Conservation (phyloP, 2,888 invertebrate species). For the Vannuccia rotundouncinata region DNA sequence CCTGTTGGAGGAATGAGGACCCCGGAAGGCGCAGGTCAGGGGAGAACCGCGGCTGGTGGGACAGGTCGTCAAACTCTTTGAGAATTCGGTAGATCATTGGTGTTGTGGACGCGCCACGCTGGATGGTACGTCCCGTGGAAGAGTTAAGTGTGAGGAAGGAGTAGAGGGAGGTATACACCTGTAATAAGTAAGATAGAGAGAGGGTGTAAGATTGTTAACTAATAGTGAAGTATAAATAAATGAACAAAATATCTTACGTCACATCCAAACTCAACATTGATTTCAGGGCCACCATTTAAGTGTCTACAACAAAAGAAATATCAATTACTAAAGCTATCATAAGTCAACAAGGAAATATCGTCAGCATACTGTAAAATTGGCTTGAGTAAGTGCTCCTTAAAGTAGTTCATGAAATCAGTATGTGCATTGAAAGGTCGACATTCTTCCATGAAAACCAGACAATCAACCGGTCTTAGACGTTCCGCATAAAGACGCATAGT, state of each 20-base stretch:
- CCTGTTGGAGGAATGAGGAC: background rate
- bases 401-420: background rate
- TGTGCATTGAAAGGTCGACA: background rate
- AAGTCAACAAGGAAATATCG: background rate
- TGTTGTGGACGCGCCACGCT: background rate
- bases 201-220: no score
- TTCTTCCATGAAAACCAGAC: background rate
- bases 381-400: background rate
- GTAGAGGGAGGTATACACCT: background rate
- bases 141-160: background rate
- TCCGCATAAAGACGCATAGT: background rate
- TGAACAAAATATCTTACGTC: no score
- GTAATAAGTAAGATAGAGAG: background rate
- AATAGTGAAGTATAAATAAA: no score
- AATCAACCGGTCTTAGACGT: background rate
- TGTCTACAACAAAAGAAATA: background rate
- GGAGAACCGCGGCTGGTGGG: background rate
- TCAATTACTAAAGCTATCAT: background rate
- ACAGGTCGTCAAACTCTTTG: background rate
- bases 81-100: background rate
- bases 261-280: background rate
- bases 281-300: background rate
- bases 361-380: background rate
- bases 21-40: background rate
- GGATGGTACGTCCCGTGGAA: background rate